Conservation (phyloP, 2,888 invertebrate genomes). For the Epirrhoe alternata region DNA sequence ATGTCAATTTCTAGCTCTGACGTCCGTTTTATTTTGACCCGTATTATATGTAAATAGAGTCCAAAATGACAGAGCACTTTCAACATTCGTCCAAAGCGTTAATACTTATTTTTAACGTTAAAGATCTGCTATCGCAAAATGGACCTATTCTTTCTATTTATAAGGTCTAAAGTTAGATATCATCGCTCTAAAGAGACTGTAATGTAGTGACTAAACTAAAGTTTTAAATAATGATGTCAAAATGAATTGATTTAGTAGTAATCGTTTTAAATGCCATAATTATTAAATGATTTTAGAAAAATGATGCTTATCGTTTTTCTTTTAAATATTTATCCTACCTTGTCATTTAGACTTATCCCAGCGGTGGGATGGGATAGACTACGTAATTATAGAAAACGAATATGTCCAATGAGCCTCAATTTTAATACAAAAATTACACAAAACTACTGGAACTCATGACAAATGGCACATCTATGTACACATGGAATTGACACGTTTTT, state of each 20-base stretch:
- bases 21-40: constrained; percentile 18
- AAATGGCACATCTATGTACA: constrained; percentile 83
- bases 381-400: constrained; percentile 34
- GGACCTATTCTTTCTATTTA: not conserved
- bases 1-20: constrained; percentile 44
- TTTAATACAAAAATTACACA: constrained; percentile 59
- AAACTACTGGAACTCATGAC: constrained; percentile 61
- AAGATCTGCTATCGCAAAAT: constrained; percentile 10
- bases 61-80: constrained; percentile 18
- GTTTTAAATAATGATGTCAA: constrained; percentile 67
- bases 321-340: not conserved
- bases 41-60: constrained; percentile 1
- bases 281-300: not conserved
- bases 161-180: constrained; percentile 14
- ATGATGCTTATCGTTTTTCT: not conserved
- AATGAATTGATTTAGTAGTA: constrained; percentile 62
- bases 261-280: constrained; percentile 37
- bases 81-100: constrained; percentile 15
- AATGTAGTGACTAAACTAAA: constrained; percentile 52
- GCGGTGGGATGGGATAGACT: not conserved
- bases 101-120: not conserved
- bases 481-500: constrained; percentile 80
- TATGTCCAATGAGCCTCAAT: constrained; percentile 55
- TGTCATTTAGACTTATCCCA: not conserved
- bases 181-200: constrained; percentile 11